These are phyloP conservation scores for Aphidius gifuensis DNA, from an alignment of 1,140 invertebrate genomes.

Conservation along the genomic window DNA sequence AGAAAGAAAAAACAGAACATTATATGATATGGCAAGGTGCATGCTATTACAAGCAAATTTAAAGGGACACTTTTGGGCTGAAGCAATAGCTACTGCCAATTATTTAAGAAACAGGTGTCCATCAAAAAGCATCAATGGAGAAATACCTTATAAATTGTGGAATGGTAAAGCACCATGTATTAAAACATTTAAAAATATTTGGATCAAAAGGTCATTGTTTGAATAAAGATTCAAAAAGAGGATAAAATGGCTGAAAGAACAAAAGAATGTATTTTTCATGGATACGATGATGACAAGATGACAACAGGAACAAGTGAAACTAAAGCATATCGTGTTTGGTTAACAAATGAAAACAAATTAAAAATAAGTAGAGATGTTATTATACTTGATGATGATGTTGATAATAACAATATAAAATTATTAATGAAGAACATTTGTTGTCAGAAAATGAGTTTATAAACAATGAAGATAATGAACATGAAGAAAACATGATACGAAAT, in stretches of 20 bases:
- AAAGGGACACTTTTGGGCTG: neutral
- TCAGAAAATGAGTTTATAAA: neutral
- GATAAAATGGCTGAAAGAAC: neutral
- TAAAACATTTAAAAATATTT: neutral
- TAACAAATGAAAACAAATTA: neutral
- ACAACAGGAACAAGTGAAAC: neutral
- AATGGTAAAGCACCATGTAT: neutral
- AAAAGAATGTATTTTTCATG: slow-evolving; percentile 1
- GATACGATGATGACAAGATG: neutral
- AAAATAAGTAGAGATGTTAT: slow-evolving; percentile 15
- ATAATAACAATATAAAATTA: neutral
- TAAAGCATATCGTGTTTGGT: slow-evolving; percentile 16
- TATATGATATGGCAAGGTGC: slow-evolving; percentile 38
- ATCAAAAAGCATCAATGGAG: neutral
- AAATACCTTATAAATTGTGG: slow-evolving; percentile 8
- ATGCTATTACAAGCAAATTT: neutral
- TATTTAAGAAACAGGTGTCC: slow-evolving; percentile 10
- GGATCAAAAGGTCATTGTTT: neutral
- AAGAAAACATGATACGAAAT: neutral
- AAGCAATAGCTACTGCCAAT: slow-evolving; percentile 5
- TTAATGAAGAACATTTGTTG: neutral
- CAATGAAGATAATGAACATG: neutral
- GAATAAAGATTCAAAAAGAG: slow-evolving; percentile 9
- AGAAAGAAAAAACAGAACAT: slow-evolving; percentile 39
- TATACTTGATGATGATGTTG: slow-evolving; percentile 5